phyloP scores from a whole-genome alignment of 2,113 vertebrate genomes.

The Rhineura floridana region DNA sequence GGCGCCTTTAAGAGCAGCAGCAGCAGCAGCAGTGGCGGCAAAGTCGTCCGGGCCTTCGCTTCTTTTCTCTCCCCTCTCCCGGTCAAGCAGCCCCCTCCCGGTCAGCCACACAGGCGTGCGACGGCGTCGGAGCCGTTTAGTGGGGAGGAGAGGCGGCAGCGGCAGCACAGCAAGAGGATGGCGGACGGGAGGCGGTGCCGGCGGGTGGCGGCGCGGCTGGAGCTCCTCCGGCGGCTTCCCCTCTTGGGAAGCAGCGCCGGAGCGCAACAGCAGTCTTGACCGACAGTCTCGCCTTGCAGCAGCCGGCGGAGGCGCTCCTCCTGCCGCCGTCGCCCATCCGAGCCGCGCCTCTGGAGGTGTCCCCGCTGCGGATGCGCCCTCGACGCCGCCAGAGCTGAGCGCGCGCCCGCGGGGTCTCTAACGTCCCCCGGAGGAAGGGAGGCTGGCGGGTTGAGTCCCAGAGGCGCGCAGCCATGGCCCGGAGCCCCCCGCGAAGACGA shows the following conservation, averaged over 20 bases:
- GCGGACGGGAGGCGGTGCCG: not conserved
- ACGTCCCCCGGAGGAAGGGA: too few species aligned
- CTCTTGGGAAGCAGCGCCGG: not conserved
- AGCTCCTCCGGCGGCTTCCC: not conserved
- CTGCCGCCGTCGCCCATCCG: not conserved
- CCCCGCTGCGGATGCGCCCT: not conserved
- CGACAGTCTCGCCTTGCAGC: not conserved
- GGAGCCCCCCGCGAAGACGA: not conserved
- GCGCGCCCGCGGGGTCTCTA: not conserved
- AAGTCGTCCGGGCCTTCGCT: not conserved
- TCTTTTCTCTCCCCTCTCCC: too few species aligned
- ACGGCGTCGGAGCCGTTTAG: not conserved
- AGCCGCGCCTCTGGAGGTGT: not conserved
- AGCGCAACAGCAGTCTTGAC: not conserved
- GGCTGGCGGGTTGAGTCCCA: not conserved
- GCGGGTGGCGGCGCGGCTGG: not conserved
- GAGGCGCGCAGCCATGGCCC: not conserved
- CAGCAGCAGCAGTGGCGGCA: too few species aligned
- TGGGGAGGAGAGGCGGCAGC: not conserved
- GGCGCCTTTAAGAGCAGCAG: slow-evolving; percentile 6
- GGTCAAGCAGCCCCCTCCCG: not conserved
- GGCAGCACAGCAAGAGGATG: not conserved
- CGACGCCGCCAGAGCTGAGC: not conserved
- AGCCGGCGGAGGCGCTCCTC: not conserved
- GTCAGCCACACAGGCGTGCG: not conserved